Evolutionary conservation across 2,113 vertebrate species (phyloP), one percentile per base, ranked within the genome.

Genomic region (Aphelocoma coerulescens): DNA sequence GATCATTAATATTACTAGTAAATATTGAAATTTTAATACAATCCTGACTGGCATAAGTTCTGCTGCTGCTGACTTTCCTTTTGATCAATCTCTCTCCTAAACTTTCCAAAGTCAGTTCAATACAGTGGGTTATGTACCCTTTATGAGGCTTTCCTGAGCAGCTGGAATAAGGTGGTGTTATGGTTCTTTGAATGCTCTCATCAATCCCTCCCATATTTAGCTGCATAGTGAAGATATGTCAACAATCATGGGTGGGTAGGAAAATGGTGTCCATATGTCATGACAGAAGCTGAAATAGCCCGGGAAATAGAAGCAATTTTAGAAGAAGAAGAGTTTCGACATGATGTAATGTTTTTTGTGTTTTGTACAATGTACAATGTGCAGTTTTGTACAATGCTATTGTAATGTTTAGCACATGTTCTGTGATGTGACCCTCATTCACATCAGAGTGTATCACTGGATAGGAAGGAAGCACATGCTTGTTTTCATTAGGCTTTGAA

Each of bases 401-500:
- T 62, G 51, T 93, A 65, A 86, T 39, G 74, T 75, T 86, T 69
- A 72, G 57, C 87, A 72, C 28, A 11, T 62, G 55, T 86, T 85
- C 62, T 55, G 33, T 67, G 86, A 63, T 67, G 0, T 67, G 0
- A 0, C 26, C 77, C 3, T 2, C 37, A 33, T 65, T 49, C 71
- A 52, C 51, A 16, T 43, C 33, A 48, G 51, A 28, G 72, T 3
- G 10, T 22, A 32, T 61, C 7, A 1, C 8, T 39, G 19, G 12
- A 26, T 67, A 33, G 75, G 82, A 95, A 71, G 85, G 90, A 91
- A 94, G 68, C 44, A 63, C 24, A 26, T 44, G 75, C 51, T 93
- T 96, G 63, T 89, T 96, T 90, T 88, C 65, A 57, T 96, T 71
- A 74, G 67, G 24, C 55, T 76, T 88, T 90, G 51, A 88, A 89